phyloP scores from a whole-genome alignment of 2,113 vertebrate species.

The Urocynchramus pylzowi region DNA sequence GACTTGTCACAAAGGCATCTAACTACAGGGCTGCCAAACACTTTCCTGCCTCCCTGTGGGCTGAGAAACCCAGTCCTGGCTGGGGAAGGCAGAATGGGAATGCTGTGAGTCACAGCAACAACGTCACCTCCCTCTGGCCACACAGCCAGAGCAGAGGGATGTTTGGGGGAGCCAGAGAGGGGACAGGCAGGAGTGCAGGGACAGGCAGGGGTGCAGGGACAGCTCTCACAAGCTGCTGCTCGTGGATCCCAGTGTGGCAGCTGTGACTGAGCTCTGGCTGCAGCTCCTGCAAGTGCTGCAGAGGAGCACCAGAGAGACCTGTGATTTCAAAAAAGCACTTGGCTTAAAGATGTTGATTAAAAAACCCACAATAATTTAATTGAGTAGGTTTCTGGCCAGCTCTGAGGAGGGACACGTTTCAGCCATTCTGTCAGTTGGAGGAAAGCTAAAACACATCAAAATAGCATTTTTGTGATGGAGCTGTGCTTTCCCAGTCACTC shows the following conservation, averaged over 20 bases:
- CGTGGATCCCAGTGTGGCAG: accelerated
- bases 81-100: not conserved
- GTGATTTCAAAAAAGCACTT: constrained; percentile 2
- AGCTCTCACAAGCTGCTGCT: not conserved
- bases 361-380: not conserved
- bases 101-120: not conserved
- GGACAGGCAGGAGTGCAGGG: not conserved
- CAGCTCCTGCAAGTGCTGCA: not conserved
- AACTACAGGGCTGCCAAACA: not conserved
- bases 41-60: not conserved
- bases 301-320: not conserved
- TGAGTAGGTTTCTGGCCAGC: constrained; percentile 6
- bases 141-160: not conserved
- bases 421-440: not conserved
- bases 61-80: not conserved
- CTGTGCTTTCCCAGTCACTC: not conserved
- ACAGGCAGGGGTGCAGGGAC: not conserved
- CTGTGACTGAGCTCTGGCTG: not conserved
- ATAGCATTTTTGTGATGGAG: not conserved
- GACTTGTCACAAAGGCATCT: not conserved
- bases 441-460: not conserved
- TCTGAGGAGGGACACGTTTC: not conserved
- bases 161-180: not conserved
- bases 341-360: not conserved
- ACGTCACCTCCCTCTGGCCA: not conserved